Percentiles rank a stretch among this genome's conserved stretches.
Conservation (phyloP, 2,797 vertebrate species). For the Karalla daura region DNA sequence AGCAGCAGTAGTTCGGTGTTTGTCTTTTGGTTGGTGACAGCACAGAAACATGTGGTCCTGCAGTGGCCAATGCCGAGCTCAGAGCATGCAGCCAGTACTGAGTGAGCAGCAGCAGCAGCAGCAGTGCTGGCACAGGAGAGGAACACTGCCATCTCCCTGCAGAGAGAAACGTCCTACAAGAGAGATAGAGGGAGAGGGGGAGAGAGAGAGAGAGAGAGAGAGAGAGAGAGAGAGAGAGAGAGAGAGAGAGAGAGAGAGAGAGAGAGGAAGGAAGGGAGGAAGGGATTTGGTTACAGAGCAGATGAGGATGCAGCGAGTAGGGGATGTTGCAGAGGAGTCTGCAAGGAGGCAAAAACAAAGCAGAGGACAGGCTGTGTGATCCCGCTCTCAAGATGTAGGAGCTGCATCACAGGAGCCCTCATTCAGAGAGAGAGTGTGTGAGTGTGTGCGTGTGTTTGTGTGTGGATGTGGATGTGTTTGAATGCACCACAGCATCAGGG, state of each 20-base stretch:
- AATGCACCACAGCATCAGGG: constrained; percentile 44
- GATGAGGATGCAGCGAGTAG: constrained; percentile 60
- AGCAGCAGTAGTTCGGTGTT: constrained; percentile 44
- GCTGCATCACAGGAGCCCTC: constrained; percentile 53
- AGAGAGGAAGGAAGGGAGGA: constrained; percentile 22
- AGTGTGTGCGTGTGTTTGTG: constrained; percentile 43
- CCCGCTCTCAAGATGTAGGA: constrained; percentile 69
- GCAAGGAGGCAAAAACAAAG: constrained; percentile 60
- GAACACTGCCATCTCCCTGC: constrained; percentile 66
- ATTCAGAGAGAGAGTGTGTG: constrained; percentile 36
- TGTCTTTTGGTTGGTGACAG: constrained; percentile 78
- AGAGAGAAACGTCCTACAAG: constrained; percentile 59
- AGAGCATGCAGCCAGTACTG: constrained; percentile 62
- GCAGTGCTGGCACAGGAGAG: constrained; percentile 63
- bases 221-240: constrained; percentile 21
- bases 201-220: constrained; percentile 38
- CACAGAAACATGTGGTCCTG: constrained; percentile 79
- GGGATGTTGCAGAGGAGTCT: constrained; percentile 60
- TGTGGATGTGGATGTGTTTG: constrained; percentile 45
- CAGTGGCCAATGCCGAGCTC: constrained; percentile 77
- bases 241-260: constrained; percentile 36
- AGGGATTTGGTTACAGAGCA: constrained; percentile 54
- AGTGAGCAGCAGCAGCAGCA: constrained; percentile 39
- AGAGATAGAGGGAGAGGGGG: too few species aligned
- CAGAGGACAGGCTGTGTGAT: constrained; percentile 39